A percentile compares a stretch with the other conserved stretches of the same genome.
phyloP scores from a whole-genome alignment of 2,113 vertebrate species.

The Erythrolamprus reginae region DNA sequence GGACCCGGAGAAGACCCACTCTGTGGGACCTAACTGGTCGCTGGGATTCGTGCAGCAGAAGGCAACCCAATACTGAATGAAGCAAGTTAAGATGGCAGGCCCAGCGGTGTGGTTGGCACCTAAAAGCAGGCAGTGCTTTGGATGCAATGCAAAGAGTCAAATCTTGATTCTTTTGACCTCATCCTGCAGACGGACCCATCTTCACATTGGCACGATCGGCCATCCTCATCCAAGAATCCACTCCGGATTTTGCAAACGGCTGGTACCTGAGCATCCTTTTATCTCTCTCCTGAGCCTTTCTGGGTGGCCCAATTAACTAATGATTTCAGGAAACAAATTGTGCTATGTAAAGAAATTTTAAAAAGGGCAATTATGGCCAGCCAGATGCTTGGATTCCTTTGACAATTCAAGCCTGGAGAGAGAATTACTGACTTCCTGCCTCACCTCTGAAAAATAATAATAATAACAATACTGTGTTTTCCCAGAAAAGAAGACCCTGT shows the following conservation, averaged over 20 bases:
- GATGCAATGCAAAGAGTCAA: not conserved
- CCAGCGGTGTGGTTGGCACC: not conserved
- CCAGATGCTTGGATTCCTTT: constrained; percentile 3
- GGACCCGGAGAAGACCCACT: too few relatives aligned
- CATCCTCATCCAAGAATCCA: not conserved
- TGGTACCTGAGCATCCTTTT: fast-evolving
- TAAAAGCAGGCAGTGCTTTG: not conserved
- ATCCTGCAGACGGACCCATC: not conserved
- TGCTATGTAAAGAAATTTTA: not conserved
- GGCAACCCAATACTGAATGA: too few relatives aligned
- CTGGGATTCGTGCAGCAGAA: too few relatives aligned
- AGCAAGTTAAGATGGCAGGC: not conserved
- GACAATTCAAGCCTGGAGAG: not conserved
- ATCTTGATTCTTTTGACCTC: not conserved
- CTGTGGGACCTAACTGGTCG: too few relatives aligned
- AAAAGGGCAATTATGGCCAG: not conserved
- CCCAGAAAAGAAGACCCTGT: too few relatives aligned
- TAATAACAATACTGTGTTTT: too few relatives aligned
- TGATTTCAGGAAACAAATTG: constrained; percentile 7
- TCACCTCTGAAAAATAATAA: not conserved
- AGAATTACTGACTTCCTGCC: not conserved
- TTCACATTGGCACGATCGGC: not conserved
- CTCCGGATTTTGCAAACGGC: not conserved
- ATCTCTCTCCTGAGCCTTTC: not conserved
- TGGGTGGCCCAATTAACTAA: not conserved